A percentile compares a stretch with the other conserved stretches of the same genome.
Conservation (phyloP, 2,888 invertebrate species). For the Eudasyphora cyanicolor region DNA sequence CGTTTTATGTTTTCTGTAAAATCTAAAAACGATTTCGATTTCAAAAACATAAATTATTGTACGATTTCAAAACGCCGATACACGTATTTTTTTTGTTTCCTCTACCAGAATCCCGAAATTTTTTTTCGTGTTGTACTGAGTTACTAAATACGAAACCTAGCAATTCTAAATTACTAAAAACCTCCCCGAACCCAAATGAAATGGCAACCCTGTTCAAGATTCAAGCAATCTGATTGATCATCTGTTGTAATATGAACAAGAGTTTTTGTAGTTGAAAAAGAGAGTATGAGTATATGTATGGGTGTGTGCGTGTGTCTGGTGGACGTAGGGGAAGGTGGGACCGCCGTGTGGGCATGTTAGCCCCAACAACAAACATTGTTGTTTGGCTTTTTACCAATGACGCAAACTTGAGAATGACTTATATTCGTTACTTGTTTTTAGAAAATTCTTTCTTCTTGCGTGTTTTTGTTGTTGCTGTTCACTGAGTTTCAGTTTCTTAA, state of each 20-base stretch:
- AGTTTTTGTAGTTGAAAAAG: conserved; percentile 22
- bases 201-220: background rate
- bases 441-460: conserved; percentile 6
- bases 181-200: no score
- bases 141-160: no score
- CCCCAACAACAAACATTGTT: no score
- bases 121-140: no score
- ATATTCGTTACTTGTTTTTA: background rate
- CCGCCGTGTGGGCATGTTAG: background rate
- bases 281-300: conserved; percentile 18
- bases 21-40: no score
- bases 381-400: conserved; percentile 43
- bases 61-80: no score
- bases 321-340: conserved; percentile 30
- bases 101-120: no score
- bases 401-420: conserved; percentile 52
- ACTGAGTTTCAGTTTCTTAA: conserved; percentile 11
- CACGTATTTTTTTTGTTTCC: background rate
- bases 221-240: background rate
- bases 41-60: no score
- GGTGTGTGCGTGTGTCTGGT: conserved; percentile 26
- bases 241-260: conserved; percentile 47
- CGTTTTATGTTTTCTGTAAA: no score
- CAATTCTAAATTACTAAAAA: no score
- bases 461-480: background rate